Evolutionary conservation across 2,113 vertebrate genomes (phyloP).

Genomic region (Paralichthys olivaceus): DNA sequence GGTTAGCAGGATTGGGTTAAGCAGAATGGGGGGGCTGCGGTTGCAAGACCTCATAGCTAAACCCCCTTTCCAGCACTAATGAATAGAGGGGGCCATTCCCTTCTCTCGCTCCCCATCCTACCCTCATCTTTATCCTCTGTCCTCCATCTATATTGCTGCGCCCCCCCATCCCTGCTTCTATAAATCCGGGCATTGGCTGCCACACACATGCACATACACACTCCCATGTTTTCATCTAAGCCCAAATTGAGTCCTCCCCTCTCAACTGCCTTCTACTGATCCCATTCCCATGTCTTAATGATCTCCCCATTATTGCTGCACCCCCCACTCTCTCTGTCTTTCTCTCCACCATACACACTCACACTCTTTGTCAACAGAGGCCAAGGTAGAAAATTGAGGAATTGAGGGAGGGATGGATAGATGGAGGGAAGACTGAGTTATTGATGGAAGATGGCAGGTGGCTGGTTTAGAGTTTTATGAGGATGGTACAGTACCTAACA

Average conservation of each 20-base stretch:
- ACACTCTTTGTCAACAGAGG: constrained; percentile 5
- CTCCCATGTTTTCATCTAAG: constrained; percentile 66
- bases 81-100: constrained; percentile 71
- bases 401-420: constrained; percentile 4
- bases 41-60: constrained; percentile 60
- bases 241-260: constrained; percentile 73
- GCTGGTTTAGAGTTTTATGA: constrained; percentile 25
- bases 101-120: constrained; percentile 49
- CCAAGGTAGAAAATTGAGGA: constrained; percentile 36
- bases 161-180: constrained; percentile 53
- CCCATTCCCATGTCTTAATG: constrained; percentile 74
- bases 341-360: not conserved
- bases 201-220: constrained; percentile 14
- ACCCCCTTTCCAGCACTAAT: constrained; percentile 58
- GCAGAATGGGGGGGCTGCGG: constrained; percentile 36
- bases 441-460: not conserved
- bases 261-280: constrained; percentile 69
- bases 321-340: not conserved
- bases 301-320: constrained; percentile 44
- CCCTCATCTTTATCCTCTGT: constrained; percentile 69
- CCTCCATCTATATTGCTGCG: constrained; percentile 57
- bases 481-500: not conserved
- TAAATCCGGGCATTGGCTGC: constrained; percentile 55
- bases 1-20: constrained; percentile 63
- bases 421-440: not conserved